Base-by-base conservation (phyloP, 2,113 vertebrate genomes). In the Barbus barbus region DNA sequence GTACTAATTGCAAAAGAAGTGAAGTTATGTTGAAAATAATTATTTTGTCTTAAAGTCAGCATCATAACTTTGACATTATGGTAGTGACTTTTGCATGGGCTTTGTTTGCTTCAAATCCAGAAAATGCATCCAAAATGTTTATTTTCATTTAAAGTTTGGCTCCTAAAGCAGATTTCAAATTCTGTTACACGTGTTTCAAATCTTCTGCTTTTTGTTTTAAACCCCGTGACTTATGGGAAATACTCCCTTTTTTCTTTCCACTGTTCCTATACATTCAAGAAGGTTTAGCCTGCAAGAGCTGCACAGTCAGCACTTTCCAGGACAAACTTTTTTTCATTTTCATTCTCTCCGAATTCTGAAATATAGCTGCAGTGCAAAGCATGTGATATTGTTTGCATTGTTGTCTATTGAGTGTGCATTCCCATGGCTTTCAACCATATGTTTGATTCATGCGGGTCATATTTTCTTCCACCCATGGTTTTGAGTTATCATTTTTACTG, bases 301-400 rank as follows among this genome's bases (percentile, higher is more conserved):
- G 13, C n/a, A 20, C 3, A 63, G 33, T 63, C n/a, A 79, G 77
- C 77, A 20, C 16, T 63, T 79, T 63, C 8, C 58, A 46, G 77
- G 31, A 78, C 31, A 22, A 78, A 38, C 20, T 9, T 78, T 22
- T 76, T 51, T 72, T 72, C n/a, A n/a, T n/a, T n/a, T 72, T 14
- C 38, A 44, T 72, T 72, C 38, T 24, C 38, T 44, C 36, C 12
- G 1, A 73, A 9, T 22, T 73, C 71, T 73, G 5, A 73, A 73
- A 46, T 16, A 16, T 73, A 26, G 22, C 38, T 26, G 38, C 12
- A 41, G 22, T 14, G 38, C 12, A 72, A 44, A 13, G 12, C 38
- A 46, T 16, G 38, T 26, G 38, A 72, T 24, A 14, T 44, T 41
- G 36, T 44, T 72, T 72, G 44, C n/a, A 9, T 38, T 12, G 5